Percentiles rank a stretch among this genome's conserved stretches.
phyloP scores from a whole-genome alignment of 2,888 invertebrate genomes.

The Hofmannophila pseudospretella region DNA sequence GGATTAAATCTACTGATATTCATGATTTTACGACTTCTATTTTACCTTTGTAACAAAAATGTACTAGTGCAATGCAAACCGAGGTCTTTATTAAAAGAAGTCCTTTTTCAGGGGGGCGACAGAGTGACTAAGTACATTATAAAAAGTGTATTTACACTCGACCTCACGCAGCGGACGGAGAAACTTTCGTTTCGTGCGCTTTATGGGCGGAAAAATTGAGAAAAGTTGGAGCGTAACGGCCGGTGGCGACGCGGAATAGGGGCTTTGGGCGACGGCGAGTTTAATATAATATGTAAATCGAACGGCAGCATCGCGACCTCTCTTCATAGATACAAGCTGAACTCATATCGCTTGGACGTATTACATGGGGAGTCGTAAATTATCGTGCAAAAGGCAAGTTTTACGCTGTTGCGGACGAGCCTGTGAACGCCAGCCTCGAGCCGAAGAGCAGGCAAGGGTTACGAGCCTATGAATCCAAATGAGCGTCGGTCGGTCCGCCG shows the following conservation, averaged over 20 bases:
- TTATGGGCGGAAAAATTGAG: constrained; percentile 77
- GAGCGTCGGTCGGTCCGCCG: constrained; percentile 42
- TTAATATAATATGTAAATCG: constrained; percentile 78
- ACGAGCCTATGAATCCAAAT: constrained; percentile 78
- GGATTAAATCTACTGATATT: neutral
- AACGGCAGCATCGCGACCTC: constrained; percentile 66
- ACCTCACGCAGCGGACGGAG: constrained; percentile 66
- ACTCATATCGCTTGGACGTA: constrained; percentile 71
- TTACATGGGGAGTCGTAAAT: constrained; percentile 73
- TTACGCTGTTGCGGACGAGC: constrained; percentile 56
- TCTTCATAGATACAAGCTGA: constrained; percentile 55
- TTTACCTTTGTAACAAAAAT: constrained; percentile 1
- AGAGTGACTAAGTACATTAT: constrained; percentile 72
- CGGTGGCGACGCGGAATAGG: constrained; percentile 63
- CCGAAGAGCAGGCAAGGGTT: constrained; percentile 69
- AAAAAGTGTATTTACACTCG: constrained; percentile 75
- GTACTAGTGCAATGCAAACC: constrained; percentile 15
- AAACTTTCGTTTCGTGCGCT: constrained; percentile 72
- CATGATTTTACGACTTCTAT: neutral
- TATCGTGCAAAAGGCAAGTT: constrained; percentile 70
- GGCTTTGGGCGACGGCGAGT: constrained; percentile 54
- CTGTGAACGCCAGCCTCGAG: constrained; percentile 42
- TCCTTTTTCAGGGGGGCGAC: constrained; percentile 49
- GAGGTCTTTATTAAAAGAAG: constrained; percentile 55
- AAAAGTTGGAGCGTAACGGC: constrained; percentile 76